Percentiles rank a stretch among this genome's conserved stretches.
phyloP scores from a whole-genome alignment of 2,797 vertebrate genomes.

The Tragopan temminckii region DNA sequence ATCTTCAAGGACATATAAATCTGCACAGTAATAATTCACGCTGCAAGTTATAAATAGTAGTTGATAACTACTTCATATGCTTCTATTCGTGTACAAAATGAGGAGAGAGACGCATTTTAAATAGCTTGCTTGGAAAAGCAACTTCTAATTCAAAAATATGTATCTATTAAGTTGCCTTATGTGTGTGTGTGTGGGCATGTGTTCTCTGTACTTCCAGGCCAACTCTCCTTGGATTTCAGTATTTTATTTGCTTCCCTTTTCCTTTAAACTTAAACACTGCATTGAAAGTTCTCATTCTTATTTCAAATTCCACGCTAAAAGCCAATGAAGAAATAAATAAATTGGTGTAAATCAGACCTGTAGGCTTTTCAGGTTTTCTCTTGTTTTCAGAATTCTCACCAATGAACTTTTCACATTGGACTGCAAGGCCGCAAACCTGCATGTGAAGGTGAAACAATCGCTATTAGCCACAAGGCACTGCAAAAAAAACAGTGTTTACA shows the following conservation, averaged over 20 bases:
- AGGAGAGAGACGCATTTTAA: background rate
- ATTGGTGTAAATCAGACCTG: slow-evolving; percentile 73
- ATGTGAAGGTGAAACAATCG: background rate
- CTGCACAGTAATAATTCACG: background rate
- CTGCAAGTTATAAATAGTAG: background rate
- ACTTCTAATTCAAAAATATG: background rate
- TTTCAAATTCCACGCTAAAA: background rate
- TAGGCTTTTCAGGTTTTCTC: slow-evolving; percentile 82
- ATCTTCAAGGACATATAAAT: background rate
- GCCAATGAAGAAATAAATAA: background rate
- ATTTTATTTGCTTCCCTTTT: background rate
- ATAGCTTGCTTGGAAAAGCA: background rate
- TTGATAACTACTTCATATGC: background rate
- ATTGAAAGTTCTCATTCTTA: background rate
- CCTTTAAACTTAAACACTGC: background rate
- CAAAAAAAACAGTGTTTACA: background rate
- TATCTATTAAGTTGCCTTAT: background rate
- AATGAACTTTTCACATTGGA: slow-evolving; percentile 82
- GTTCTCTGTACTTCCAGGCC: background rate
- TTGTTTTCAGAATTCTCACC: slow-evolving; percentile 80
- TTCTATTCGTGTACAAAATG: background rate
- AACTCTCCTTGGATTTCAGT: background rate
- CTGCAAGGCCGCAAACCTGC: slow-evolving; percentile 81
- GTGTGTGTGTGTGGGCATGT: background rate
- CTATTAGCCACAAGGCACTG: background rate